Percentiles rank a stretch among this genome's conserved stretches.
Conservation (phyloP, 2,888 invertebrate species). For the Scaptomyza tumidula region DNA sequence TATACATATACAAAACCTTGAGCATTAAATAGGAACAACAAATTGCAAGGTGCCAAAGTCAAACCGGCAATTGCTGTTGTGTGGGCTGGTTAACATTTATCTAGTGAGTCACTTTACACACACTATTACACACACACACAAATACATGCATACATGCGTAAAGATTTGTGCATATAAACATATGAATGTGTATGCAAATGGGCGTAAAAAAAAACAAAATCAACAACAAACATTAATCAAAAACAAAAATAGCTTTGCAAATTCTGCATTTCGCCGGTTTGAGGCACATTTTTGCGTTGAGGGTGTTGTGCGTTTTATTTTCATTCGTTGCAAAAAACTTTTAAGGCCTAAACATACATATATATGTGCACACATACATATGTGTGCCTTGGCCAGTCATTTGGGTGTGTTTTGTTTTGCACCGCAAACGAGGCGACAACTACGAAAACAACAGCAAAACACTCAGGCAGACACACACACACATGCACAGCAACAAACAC, state of each 20-base stretch:
- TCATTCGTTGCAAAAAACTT: constrained; percentile 17
- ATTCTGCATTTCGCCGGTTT: constrained; percentile 46
- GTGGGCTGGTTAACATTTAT: constrained; percentile 52
- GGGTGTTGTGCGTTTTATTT: constrained; percentile 26
- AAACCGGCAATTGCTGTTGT: constrained; percentile 53
- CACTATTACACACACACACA: constrained; percentile 28
- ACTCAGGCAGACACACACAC: constrained; percentile 1
- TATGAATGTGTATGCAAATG: constrained; percentile 42
- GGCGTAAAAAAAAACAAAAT: constrained; percentile 26
- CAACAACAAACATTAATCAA: not conserved
- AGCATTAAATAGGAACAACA: not conserved
- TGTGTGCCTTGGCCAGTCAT: constrained; percentile 28
- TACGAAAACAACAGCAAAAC: constrained; percentile 29
- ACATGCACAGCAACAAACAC: not conserved
- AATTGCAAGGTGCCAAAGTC: constrained; percentile 60
- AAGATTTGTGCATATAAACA: constrained; percentile 4
- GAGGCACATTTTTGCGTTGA: constrained; percentile 18
- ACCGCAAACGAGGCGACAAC: constrained; percentile 47
- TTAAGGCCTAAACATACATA: constrained; percentile 1
- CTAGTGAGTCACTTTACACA: constrained; percentile 51
- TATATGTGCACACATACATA: not conserved
- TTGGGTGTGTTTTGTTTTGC: constrained; percentile 64
- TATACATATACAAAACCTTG: too few species aligned
- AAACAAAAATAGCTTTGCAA: not conserved
- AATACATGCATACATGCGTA: constrained; percentile 7